Evolutionary conservation across 2,113 vertebrate species (phyloP), one percentile per base, ranked within the genome.

Genomic region (Apeltes quadracus): DNA sequence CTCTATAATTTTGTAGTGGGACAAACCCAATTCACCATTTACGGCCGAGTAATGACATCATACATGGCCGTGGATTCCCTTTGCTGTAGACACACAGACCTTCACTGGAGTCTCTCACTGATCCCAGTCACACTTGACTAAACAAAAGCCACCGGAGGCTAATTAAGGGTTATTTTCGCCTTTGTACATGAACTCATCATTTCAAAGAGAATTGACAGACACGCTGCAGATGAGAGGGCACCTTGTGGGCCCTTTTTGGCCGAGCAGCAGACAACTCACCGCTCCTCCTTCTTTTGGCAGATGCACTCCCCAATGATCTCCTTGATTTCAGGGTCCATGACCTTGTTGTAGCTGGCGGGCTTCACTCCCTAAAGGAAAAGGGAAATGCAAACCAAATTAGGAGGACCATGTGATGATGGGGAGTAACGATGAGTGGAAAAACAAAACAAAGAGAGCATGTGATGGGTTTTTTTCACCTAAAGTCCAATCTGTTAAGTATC

Each of bases 261-360:
- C 23, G 58, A 54, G 71, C 12, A 38, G 64, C 39, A 64, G 71
- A 72, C 73, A 69, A 25, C 95, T 94, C 89, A 98, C 97, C 97
- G 95, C 85, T 97, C 96, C 88, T 96, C 96, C 88, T 97, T 98
- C 87, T 97, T 97, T 93, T 97, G 97, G 91, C 97, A 97, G 92
- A 98, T 98, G 51, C 97, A 98, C 82, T 97, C 97, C 2, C 97
- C 97, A 83, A 98, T 98, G 84, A 98, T 97, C 92, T 98, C 97
- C 89, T 97, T 98, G 84, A 98, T 96, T 94, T 98, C 97, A 62
- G 96, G 97, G 90, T 97, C 96, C 15, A 94, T 91, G 80, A 98
- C 95, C 89, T 97, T 98, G 87, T 97, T 95, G 90, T 96, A 98
- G 89, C 97, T 98, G 87, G 96, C 97, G 29, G 97, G 97, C 87